Percentiles rank a stretch among this genome's conserved stretches.
These are phyloP conservation scores for Aurelia coerulea DNA, from an alignment of 30 jellyfish, hydroid and myxozoan genomes.

Conservation along the genomic window DNA sequence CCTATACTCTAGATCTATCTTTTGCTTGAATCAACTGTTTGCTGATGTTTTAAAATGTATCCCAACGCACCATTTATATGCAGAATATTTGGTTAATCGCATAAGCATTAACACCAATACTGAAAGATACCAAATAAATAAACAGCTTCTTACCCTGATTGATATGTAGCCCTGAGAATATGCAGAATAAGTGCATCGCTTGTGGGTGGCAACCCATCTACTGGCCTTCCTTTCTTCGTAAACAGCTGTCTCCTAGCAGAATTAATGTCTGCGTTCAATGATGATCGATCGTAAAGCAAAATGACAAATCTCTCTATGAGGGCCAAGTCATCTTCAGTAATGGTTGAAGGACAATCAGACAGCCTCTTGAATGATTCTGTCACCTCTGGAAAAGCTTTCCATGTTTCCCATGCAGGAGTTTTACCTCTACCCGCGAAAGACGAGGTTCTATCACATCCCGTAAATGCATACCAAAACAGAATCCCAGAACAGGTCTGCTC, in stretches of 20 bases:
- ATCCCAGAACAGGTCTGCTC: conserved; percentile 21
- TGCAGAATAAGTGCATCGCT: conserved; percentile 47
- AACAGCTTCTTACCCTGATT: conserved; percentile 16
- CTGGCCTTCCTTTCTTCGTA: conserved; percentile 21
- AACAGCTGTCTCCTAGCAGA: conserved; percentile 11
- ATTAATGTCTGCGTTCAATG: background rate
- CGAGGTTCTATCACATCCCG: conserved; percentile 50
- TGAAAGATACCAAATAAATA: no score
- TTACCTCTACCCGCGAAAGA: conserved; percentile 45
- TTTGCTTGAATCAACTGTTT: no score
- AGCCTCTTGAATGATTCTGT: conserved; percentile 16
- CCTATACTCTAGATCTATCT: no score
- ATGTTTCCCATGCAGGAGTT: conserved; percentile 37
- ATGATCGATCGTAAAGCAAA: conserved; percentile 23
- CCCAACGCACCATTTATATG: no score
- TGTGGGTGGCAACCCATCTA: conserved; percentile 31
- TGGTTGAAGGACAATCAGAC: background rate
- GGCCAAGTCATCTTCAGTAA: background rate
- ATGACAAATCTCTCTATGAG: conserved; percentile 26
- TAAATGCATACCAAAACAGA: conserved; percentile 29
- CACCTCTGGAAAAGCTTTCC: conserved; percentile 41
- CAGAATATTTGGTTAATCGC: no score
- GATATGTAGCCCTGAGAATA: conserved; percentile 18
- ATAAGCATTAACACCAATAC: no score
- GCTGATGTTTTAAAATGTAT: no score